Evolutionary conservation across 1,140 invertebrate species (phyloP).

Genomic region (Drosophila watanabei): DNA sequence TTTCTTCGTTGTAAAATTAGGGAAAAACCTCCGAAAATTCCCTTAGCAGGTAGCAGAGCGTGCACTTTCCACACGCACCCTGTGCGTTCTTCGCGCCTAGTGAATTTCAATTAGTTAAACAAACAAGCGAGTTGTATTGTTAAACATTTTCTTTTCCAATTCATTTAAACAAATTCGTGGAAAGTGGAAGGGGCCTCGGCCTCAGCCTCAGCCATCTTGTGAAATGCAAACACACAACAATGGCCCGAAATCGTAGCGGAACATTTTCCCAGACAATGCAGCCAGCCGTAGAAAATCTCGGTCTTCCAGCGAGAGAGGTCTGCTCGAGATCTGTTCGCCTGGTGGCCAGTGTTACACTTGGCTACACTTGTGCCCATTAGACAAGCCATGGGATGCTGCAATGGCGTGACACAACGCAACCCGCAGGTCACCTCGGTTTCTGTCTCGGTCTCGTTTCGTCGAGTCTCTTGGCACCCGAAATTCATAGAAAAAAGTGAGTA

Average conservation of each 20-base stretch:
- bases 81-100: slow-evolving; percentile 30
- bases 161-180: slow-evolving; percentile 57
- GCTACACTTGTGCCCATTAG: slow-evolving; percentile 71
- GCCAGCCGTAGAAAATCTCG: slow-evolving; percentile 53
- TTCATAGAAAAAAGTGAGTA: slow-evolving; percentile 3
- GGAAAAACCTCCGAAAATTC: slow-evolving; percentile 12
- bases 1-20: not conserved
- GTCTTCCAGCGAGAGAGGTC: not conserved
- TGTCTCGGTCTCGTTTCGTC: slow-evolving; percentile 28
- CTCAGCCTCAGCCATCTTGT: slow-evolving; percentile 16
- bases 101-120: slow-evolving; percentile 62
- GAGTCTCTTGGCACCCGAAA: slow-evolving; percentile 10
- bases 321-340: slow-evolving; percentile 52
- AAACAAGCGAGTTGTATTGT: slow-evolving; percentile 47
- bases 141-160: slow-evolving; percentile 23
- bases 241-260: slow-evolving; percentile 30
- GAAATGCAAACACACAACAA: slow-evolving; percentile 21
- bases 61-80: slow-evolving; percentile 39
- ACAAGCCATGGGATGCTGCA: slow-evolving; percentile 55
- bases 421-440: slow-evolving; percentile 57
- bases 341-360: slow-evolving; percentile 66
- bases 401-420: slow-evolving; percentile 20
- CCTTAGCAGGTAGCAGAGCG: slow-evolving; percentile 8
- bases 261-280: slow-evolving; percentile 65
- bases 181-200: slow-evolving; percentile 10